A percentile compares a stretch with the other conserved stretches of the same genome.
Conservation (phyloP, 1,140 invertebrate species). For the Drosophila simulans region DNA sequence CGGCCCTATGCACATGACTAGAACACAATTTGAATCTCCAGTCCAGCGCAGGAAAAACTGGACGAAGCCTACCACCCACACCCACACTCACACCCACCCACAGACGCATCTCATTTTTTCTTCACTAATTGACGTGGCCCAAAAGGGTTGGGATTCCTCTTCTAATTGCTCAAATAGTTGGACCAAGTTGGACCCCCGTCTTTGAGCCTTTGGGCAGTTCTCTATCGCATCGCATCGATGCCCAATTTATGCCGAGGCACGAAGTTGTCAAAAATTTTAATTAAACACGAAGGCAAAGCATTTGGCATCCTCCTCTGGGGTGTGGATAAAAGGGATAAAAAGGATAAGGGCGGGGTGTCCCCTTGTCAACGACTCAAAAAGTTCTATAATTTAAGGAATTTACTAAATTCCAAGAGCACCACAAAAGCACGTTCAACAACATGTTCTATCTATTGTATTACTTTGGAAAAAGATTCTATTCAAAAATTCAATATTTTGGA, state of each 20-base stretch:
- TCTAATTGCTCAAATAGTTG: slow-evolving; percentile 78
- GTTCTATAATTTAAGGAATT: slow-evolving; percentile 17
- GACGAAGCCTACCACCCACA: neutral
- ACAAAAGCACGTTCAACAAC: neutral
- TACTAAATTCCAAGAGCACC: neutral
- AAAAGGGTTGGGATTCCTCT: slow-evolving; percentile 29
- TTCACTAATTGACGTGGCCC: slow-evolving; percentile 26
- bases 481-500: neutral
- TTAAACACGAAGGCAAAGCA: slow-evolving; percentile 46
- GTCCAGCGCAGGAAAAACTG: slow-evolving; percentile 11
- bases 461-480: no score
- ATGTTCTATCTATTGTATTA: neutral
- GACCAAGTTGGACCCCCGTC: slow-evolving; percentile 27
- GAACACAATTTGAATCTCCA: slow-evolving; percentile 12
- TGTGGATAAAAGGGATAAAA: neutral
- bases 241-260: slow-evolving; percentile 71
- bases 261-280: slow-evolving; percentile 77
- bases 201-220: slow-evolving; percentile 12
- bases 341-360: neutral
- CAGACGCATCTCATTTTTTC: slow-evolving; percentile 16
- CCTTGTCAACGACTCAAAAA: slow-evolving; percentile 15
- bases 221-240: slow-evolving; percentile 45
- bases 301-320: neutral
- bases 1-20: neutral
- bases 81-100: neutral